Evolutionary conservation across 2,888 invertebrate genomes (phyloP), one percentile per base, ranked within the genome.

Genomic region (Troides oblongomaculatus): DNA sequence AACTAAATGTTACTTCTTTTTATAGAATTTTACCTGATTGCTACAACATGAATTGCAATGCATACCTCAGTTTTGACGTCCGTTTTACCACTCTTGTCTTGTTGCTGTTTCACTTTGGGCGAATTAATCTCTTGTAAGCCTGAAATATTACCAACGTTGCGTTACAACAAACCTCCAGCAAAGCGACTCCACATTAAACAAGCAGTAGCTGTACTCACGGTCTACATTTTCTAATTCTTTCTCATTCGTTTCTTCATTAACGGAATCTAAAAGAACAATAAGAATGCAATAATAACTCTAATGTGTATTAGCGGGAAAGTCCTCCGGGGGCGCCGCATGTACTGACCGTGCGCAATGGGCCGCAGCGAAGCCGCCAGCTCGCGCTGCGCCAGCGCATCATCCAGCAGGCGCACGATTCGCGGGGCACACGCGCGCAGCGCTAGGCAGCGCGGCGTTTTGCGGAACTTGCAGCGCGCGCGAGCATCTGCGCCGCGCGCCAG

Each of bases 401-500:
- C 83, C 50, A 86, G 73, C 70, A 83, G 76, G 50, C 70, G 74
- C 67, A 77, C 64, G 60, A 79, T 62, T 66, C 66, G 53, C 43
- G 75, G 74, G 36, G 67, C 72, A 46, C 62, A 43, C 43, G 71
- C 75, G 56, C 75, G 72, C 59, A 66, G 74, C 64, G 84, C 85
- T 69, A 85, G 80, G 72, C 75, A 71, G 67, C 72, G 79, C 78
- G 91, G 85, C 73, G 84, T 81, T 81, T 84, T 82, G 75, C 76
- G 78, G 85, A 90, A 90, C 84, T 89, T 89, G 85, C 80, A 83
- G 69, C 69, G 72, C 61, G 73, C 94, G 85, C 89, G 89, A 12
- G 95, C 93, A 84, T 96, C 95, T 0, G 98, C 97, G 66, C 97
- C 97, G 79, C 94, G 92, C 70, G 94, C 93, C 64, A 98, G 85